Evolutionary conservation across 37 sponge, comb jelly and placozoan genomes (phyloP).

Genomic region (Ephydatia muelleri): DNA sequence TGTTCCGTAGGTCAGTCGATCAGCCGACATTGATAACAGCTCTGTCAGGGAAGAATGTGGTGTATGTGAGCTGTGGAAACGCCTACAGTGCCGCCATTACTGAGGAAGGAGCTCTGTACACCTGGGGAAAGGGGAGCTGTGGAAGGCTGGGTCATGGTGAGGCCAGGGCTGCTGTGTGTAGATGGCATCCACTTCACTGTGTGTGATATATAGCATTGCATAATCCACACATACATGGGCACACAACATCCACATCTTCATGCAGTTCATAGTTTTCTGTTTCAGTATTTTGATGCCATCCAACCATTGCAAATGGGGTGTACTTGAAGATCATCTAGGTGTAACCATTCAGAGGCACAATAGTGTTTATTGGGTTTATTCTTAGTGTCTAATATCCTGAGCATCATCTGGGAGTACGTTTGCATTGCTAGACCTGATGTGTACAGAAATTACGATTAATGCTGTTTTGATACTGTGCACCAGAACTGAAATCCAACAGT

Average conservation of each 20-base stretch:
- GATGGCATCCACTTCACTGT: not conserved
- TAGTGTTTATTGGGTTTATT: too few species aligned
- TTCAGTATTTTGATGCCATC: not conserved
- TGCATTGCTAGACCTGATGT: too few species aligned
- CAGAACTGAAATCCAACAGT: too few species aligned
- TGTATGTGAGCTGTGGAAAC: conserved; percentile 72
- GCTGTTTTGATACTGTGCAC: too few species aligned
- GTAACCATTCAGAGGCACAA: too few species aligned
- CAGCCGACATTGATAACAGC: conserved; percentile 40
- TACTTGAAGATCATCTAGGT: too few species aligned
- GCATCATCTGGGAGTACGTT: too few species aligned
- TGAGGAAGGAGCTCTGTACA: conserved; percentile 81
- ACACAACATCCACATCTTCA: not conserved
- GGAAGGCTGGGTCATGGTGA: conserved; percentile 92
- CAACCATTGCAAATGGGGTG: too few species aligned
- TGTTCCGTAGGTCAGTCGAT: conserved; percentile 24
- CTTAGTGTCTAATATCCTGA: too few species aligned
- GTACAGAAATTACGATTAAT: too few species aligned
- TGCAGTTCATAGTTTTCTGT: not conserved
- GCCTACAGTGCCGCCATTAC: conserved; percentile 88
- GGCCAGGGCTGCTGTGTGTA: not conserved
- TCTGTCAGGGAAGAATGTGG: conserved; percentile 65
- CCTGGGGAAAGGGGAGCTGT: conserved; percentile 91
- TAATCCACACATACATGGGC: too few species aligned
- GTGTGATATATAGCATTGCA: too few species aligned